phyloP scores from a whole-genome alignment of 2,888 invertebrate genomes.

The Gari tellinella region DNA sequence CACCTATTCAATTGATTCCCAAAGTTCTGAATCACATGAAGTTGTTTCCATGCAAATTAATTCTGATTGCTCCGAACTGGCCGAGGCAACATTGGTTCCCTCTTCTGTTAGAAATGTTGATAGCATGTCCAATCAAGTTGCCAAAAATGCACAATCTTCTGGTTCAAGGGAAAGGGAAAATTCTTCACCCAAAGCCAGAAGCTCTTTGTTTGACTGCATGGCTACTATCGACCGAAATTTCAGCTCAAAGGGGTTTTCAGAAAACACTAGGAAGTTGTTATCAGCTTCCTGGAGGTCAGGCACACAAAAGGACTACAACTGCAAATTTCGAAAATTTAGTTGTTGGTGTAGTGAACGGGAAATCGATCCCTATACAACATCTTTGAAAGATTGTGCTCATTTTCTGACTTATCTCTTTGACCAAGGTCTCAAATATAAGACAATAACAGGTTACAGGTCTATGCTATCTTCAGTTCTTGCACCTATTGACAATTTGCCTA shows the following conservation, averaged over 20 bases:
- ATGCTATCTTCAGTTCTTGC: slow-evolving; percentile 24
- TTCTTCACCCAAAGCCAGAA: slow-evolving; percentile 22
- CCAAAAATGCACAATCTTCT: slow-evolving; percentile 21
- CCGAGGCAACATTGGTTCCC: slow-evolving; percentile 25
- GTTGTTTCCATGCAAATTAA: slow-evolving; percentile 12
- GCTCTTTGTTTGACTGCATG: slow-evolving; percentile 28
- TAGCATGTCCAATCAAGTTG: slow-evolving; percentile 18
- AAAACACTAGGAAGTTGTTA: slow-evolving; percentile 29
- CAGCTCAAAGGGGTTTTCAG: slow-evolving; percentile 31
- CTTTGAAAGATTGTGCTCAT: slow-evolving; percentile 36
- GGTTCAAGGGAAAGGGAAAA: slow-evolving; percentile 17
- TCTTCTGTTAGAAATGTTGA: slow-evolving; percentile 18
- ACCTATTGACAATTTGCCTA: slow-evolving; percentile 3
- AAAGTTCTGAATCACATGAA: slow-evolving; percentile 12
- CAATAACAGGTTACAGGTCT: slow-evolving; percentile 27
- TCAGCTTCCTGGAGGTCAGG: slow-evolving; percentile 47
- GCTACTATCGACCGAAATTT: slow-evolving; percentile 24
- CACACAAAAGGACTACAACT: slow-evolving; percentile 45
- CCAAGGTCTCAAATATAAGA: slow-evolving; percentile 14
- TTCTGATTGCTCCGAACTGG: slow-evolving; percentile 29
- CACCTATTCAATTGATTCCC: slow-evolving; percentile 26
- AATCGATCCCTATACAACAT: slow-evolving; percentile 38
- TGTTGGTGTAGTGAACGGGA: slow-evolving; percentile 54
- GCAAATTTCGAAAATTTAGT: slow-evolving; percentile 37
- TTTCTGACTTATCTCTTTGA: slow-evolving; percentile 30